Percentiles rank a stretch among this genome's conserved stretches.
phyloP scores from a whole-genome alignment of 2,113 vertebrate genomes.

The Microtus pennsylvanicus region DNA sequence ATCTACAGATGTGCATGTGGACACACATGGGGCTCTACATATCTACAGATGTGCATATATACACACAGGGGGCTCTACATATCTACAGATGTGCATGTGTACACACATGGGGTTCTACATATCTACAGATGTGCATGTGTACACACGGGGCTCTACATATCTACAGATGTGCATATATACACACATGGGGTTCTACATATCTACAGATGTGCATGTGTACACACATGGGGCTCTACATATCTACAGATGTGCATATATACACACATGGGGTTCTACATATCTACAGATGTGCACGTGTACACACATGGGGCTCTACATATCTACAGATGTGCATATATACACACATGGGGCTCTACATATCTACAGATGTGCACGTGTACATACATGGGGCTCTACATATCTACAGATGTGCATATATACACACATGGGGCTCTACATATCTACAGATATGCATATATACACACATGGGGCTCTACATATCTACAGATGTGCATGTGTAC shows the following conservation, averaged over 20 bases:
- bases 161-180: accelerated
- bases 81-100: too few relatives aligned
- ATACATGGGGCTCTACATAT: not conserved
- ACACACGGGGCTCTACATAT: not conserved
- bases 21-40: not conserved
- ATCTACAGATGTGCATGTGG: too few relatives aligned
- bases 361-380: not conserved
- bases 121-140: not conserved
- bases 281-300: not conserved
- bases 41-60: too few relatives aligned
- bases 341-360: too few relatives aligned
- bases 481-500: too few relatives aligned
- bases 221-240: not conserved
- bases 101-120: not conserved
- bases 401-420: accelerated
- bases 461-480: not conserved
- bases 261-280: not conserved
- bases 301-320: not conserved
- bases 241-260: not conserved
- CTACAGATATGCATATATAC: too few relatives aligned
- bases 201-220: not conserved
- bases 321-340: accelerated
- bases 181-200: too few relatives aligned
- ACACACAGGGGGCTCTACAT: not conserved
- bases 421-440: not conserved